Evolutionary conservation across 2,888 invertebrate genomes (phyloP), one percentile per base, ranked within the genome.

Genomic region (Epiblema foenella): DNA sequence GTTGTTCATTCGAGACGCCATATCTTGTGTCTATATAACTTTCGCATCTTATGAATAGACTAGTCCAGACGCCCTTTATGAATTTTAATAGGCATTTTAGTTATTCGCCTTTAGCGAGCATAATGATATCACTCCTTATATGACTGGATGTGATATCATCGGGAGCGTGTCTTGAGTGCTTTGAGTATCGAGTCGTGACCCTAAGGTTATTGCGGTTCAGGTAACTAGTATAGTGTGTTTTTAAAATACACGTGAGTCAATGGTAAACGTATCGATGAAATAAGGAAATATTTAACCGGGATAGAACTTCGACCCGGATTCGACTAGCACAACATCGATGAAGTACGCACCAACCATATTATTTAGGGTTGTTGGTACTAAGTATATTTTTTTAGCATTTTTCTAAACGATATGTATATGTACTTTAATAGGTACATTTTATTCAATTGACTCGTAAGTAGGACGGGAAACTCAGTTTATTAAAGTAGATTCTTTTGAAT

Each of bases 1-100:
- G 4, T 4, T 3, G 24, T 24, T 24, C 24, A 24, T 24, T 24
- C 24, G 24, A 24, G 4, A 24, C 4, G 33, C n/a, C 11, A 37
- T 57, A 37, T 57, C 4, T n/a, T 8, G 17, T 24, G 24, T 24
- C 18, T 5, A 37, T 52, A 24, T 64, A 10, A 18, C 29, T 54
- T 39, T 54, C 18, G 9, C 39, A 24, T 20, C 4, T 64, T 7
- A 54, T 54, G 20, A 64, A 52, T 24, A 37, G 20, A 33, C 33
- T 39, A 33, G n/a, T 20, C 18, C n/a, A 8, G 15, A 4, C 12
- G 63, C 54, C 59, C 60, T 66, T 71, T 67, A 71, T 71, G 49
- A 62, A 70, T 66, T 70, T 70, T 66, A 66, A 70, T 71, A 56
- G 66, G 67, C 49, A 71, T 57, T 67, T 71, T 39, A 67, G 66